Evolutionary conservation across 2,113 vertebrate species (phyloP), one percentile per base, ranked within the genome.

Genomic region (Pyxicephalus adspersus): DNA sequence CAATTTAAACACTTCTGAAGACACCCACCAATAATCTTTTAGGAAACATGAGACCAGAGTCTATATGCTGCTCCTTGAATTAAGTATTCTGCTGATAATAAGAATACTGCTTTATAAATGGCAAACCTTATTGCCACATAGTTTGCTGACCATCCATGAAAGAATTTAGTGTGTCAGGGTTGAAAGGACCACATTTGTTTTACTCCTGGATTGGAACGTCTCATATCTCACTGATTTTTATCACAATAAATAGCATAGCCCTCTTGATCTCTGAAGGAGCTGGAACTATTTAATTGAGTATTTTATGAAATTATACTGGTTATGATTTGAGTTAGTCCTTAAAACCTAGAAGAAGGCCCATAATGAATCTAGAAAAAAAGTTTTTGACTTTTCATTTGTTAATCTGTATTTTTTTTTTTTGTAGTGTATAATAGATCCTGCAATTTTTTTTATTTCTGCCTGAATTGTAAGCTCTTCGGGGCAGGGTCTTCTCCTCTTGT

Each of bases 61-160:
- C 54, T 74, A 55, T 23, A 54, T 60, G 75, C 75, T 26, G 76
- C 19, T 38, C n/a, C 63, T 66, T 77, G 76, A 77, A 77, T 77
- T 20, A 77, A 77, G 76, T 66, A 77, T 66, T 77, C 51, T 77
- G 52, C 26, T 77, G 76, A 55, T 77, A 55, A 65, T 51, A 52
- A 57, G 76, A 77, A 77, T 77, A 31, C 64, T 55, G 28, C 63
- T 31, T 74, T 74, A 58, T 74, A 54, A 74, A 74, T 60, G 55
- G 38, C 71, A 57, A 60, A 3, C 52, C 71, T 5, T 60, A n/a
- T 31, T 16, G 71, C 54, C 71, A 11, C 38, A 74, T 74, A 58
- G 71, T 74, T 54, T 57, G 17, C 54, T 58, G 71, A 34, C 71
- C 71, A 74, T 74, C 55, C 71, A 74, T 74, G 71, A 74, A 74